Evolutionary conservation across 2,888 invertebrate genomes (phyloP), one percentile per base, ranked within the genome.

Genomic region (Gortyna flavago): DNA sequence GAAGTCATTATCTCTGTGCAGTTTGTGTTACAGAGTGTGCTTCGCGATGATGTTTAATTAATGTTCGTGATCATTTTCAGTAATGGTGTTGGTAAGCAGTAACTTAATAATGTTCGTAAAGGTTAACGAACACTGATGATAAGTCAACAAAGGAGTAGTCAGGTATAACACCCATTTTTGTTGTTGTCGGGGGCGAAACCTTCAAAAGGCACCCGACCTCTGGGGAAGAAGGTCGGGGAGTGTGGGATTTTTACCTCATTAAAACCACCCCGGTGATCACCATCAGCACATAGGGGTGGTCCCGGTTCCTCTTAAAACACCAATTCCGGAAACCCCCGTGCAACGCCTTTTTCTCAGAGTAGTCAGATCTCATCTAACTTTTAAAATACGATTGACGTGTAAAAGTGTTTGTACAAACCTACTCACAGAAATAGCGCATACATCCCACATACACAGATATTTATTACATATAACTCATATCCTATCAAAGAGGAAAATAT

Each of bases 401-500:
- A 48, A 21, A 7, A 48, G 21, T 48, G 8, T 51, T 51, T 21
- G 21, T 21, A 51, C 21, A 51, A 21, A 8, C 21, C 0, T 21
- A 3, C 48, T 48, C 0, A 21, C 7, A 51, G 21, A 51, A 48
- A 48, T n/a, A 25, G 25, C 11, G 54, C n/a, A 54, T 11, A 6
- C 13, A 25, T 29, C 21, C 9, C 25, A 18, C 0, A 21, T 18
- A 25, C 35, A 72, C 29, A 25, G 35, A 25, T 67, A 76, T 76
- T 76, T 81, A 54, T 75, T 65, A 75, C 64, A 32, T 62, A 65
- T 18, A 61, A 51, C 54, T 54, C 25, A 61, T 35, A 61, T 72
- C 41, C 2, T 78, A 64, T 77, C 61, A 77, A 72, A 83, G 29
- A 79, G 62, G 72, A 83, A 84, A 84, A 86, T 71, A 70, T 70